phyloP scores from a whole-genome alignment of 2,888 invertebrate species.

The Seira musarum region DNA sequence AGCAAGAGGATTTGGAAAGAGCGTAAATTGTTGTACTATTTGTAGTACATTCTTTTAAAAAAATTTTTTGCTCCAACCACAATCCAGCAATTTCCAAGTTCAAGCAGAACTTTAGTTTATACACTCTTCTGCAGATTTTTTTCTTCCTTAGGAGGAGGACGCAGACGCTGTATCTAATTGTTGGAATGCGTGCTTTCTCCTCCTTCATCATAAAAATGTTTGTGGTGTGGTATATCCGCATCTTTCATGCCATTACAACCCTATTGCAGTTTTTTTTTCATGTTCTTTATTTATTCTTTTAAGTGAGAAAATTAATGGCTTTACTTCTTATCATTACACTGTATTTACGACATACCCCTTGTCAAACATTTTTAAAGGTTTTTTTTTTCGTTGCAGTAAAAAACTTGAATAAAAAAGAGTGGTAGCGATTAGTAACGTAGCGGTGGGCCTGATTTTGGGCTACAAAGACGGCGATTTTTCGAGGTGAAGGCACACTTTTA shows the following conservation, averaged over 20 bases:
- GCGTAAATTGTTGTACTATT: not conserved
- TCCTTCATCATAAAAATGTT: constrained; percentile 22
- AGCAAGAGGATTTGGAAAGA: constrained; percentile 17
- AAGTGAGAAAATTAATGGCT: constrained; percentile 28
- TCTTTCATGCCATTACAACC: not conserved
- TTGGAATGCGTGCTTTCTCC: constrained; percentile 21
- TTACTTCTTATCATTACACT: too few relatives aligned
- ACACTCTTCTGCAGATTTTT: not conserved
- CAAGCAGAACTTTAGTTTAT: not conserved
- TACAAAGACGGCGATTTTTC: too few relatives aligned
- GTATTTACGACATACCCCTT: too few relatives aligned
- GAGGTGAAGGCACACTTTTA: too few relatives aligned
- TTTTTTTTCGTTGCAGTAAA: too few relatives aligned
- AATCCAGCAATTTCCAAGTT: not conserved
- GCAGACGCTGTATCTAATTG: constrained; percentile 22
- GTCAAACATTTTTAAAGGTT: too few relatives aligned
- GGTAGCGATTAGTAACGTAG: too few relatives aligned
- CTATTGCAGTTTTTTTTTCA: not conserved
- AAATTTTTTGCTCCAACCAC: not conserved
- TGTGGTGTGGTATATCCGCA: constrained; percentile 18
- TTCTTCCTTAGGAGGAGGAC: not conserved
- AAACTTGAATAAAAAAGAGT: too few relatives aligned
- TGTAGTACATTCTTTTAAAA: constrained; percentile 12
- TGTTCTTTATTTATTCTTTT: constrained; percentile 29
- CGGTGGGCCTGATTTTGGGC: too few relatives aligned